A percentile compares a stretch with the other conserved stretches of the same genome.
Conservation (phyloP, 2,797 vertebrate genomes). For the Crotalus adamanteus region DNA sequence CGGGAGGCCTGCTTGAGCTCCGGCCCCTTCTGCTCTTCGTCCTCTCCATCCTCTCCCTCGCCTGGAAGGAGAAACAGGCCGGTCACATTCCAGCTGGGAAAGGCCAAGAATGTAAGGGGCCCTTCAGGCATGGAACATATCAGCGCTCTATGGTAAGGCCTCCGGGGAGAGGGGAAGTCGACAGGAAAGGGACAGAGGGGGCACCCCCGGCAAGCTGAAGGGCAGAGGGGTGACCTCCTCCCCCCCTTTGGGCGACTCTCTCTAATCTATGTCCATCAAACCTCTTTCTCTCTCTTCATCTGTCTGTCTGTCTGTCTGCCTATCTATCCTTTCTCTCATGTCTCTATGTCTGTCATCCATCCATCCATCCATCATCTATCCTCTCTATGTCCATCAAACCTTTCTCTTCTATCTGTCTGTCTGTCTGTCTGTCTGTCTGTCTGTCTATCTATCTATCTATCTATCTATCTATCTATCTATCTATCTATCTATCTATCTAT, state of each 20-base stretch:
- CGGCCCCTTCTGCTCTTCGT: constrained; percentile 91
- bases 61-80: constrained; percentile 66
- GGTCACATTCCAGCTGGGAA: rapidly evolving
- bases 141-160: not conserved
- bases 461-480: no score
- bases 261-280: not conserved
- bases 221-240: not conserved
- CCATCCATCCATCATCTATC: no score
- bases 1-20: constrained; percentile 97
- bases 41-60: constrained; percentile 81
- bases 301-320: not conserved
- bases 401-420: no score
- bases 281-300: no score
- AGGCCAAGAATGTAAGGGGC: rapidly evolving
- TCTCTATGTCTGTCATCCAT: no score
- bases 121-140: not conserved
- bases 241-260: not conserved
- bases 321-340: no score
- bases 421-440: no score
- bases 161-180: not conserved
- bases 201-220: not conserved
- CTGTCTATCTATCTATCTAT: no score
- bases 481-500: no score
- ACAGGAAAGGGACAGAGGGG: no score
- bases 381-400: no score